A percentile compares a stretch with the other conserved stretches of the same genome.
Evolutionary conservation across 1,140 invertebrate species (phyloP).

Genomic region (Cotesia glomerata): DNA sequence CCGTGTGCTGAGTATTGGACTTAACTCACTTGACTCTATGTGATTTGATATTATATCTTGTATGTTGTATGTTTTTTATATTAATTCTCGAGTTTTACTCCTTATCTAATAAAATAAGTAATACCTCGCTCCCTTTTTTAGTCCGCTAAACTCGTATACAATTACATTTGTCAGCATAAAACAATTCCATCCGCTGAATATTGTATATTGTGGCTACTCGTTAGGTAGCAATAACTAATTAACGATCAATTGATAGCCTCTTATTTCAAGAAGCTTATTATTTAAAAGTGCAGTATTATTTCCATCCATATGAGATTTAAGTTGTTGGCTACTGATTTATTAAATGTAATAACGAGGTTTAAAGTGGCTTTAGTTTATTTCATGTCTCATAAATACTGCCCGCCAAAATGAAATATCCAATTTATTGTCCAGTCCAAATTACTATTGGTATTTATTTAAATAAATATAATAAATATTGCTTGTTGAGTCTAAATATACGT

Average conservation of each 20-base stretch:
- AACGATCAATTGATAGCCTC: conserved; percentile 25
- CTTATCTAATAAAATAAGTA: no score
- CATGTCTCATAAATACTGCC: no score
- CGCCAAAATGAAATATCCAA: no score
- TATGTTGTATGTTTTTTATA: no score
- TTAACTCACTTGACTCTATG: conserved; percentile 24
- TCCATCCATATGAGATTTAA: background rate
- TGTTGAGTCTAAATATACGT: no score
- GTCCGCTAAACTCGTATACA: background rate
- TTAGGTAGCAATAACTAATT: conserved; percentile 38
- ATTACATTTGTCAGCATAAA: background rate
- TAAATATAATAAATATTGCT: no score
- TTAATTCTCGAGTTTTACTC: no score
- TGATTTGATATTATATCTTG: conserved; percentile 6
- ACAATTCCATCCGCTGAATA: background rate
- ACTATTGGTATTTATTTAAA: no score
- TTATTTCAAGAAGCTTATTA: background rate
- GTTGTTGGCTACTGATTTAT: no score
- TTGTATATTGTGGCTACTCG: background rate
- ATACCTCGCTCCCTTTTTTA: background rate
- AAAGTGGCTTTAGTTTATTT: no score
- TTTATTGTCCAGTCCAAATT: no score
- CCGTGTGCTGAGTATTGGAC: background rate
- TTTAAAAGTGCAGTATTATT: background rate
- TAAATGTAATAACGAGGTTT: no score